Evolutionary conservation across 2,888 invertebrate species (phyloP), one percentile per base, ranked within the genome.

Genomic region (Lacanobia wlatinum): DNA sequence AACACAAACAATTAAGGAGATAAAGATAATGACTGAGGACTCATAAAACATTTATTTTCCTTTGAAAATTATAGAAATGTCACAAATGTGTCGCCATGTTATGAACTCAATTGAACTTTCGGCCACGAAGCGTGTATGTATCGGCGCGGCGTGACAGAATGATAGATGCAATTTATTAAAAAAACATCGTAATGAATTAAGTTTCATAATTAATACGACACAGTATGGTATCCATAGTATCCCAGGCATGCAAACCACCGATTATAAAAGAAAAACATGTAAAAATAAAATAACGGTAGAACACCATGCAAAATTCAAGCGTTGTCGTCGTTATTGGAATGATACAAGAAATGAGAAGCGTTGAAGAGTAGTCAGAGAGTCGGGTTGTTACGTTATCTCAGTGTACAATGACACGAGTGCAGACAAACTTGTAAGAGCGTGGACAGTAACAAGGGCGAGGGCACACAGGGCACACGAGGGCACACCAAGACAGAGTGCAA

Each of bases 401-500:
- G 73, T 73, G 73, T 40, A 79, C 68, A 85, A 79, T 59, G 74
- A 86, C 67, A 76, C 64, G 66, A 77, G 87, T 85, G 87, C 83
- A 83, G 81, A 84, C 82, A 84, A 78, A 80, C 77, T 74, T 78
- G 46, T 75, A 76, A 72, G 74, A 87, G 80, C 62, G 80, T 76
- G 77, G 78, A 85, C 73, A 87, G 71, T 76, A 78, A 80, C 67
- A 76, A 80, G 80, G 67, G 60, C 77, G 77, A 55, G 82, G 78
- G 65, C 65, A 81, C 69, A 78, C 53, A 82, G 78, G 65, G 65
- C 65, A 65, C 82, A 52, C 34, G 63, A 56, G 77, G 64, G 78
- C 73, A 82, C 83, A 73, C 84, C 66, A 76, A 86, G 71, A 84
- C 74, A 84, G 70, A 86, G 89, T 90, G 89, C 90, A 88, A 84